Base-by-base conservation (phyloP, 2,888 invertebrate genomes). In the Hyposoter dolosus region DNA sequence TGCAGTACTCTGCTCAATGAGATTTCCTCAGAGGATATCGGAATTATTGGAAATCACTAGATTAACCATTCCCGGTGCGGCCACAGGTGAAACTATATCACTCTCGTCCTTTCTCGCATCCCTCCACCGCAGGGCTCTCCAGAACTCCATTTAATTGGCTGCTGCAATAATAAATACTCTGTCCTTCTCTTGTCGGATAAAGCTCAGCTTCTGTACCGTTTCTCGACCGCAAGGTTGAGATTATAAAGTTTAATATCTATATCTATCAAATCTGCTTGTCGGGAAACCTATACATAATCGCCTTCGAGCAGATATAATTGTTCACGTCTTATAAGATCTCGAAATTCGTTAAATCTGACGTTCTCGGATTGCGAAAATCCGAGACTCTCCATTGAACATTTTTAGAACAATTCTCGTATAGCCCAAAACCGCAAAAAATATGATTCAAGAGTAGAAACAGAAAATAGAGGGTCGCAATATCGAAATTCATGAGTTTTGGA, bases 21-120 rank as follows among this genome's bases (percentile, higher is more conserved):
- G 89, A 89, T 91, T 91, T 89, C 84, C 88, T 82, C 75, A 19
- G 83, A 82, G 86, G 88, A 89, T 90, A 90, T 90, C 82, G 86
- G 87, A 88, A 90, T 91, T 90, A 91, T 91, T 88, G 89, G 89
- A 90, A 89, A 91, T 89, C 86, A 87, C 85, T 79, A 69, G 86
- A 66, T 32, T 76, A 83, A 81, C 78, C 84, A 40, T 75, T 83
- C 69, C 32, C 60, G 60, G 66, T 23, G 74, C 82, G 82, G 77
- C 87, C 84, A 82, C 87, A 83, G 77, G 87, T 85, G 82, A 76
- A 82, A 65, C 68, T 69, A 63, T 43, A 23, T 56, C 56, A n/a
- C 47, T 78, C 68, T 78, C 68, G 28, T 63, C 63, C 47, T n/a
- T 10, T 19, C 47, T 65, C 32, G 63, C 28, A 23, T 40, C 17